Evolutionary conservation across 1,140 invertebrate species (phyloP), one percentile per base, ranked within the genome.

Genomic region (Philopotamus ludificatus): DNA sequence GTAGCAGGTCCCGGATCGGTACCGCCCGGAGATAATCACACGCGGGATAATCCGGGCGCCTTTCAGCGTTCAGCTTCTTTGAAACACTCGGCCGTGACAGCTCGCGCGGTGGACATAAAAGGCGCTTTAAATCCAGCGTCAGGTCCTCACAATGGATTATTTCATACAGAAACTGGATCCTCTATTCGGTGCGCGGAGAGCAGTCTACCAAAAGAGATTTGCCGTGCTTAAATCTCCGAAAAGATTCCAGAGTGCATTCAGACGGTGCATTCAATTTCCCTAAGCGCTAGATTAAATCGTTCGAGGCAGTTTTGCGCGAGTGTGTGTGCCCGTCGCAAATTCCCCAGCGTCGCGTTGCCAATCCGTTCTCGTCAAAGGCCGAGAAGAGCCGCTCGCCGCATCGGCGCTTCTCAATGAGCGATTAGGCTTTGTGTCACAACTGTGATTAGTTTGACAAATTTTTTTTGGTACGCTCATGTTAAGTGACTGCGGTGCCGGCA

Each of bases 161-260:
- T 47, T 20, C 44, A 20, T 47, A 47, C 44, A 47, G 51, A 54
- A 54, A 54, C 22, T 54, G 51, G 51, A 54, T 54, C 23, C 51
- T 3, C n/a, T 3, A 23, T 2, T 25, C 8, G 9, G 15, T 54
- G 18, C 4, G 51, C 9, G 28, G 3, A 21, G 28, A 23, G 51
- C 22, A 54, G 20, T 21, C 23, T 9, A 23, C 49, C 16, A 18
- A 21, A 25, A 54, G 8, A 21, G 51, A 54, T 54, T 54, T 54
- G 51, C 51, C 51, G 22, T 21, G 51, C 22, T 26, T 26, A 54
- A 34, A 54, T 54, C 51, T 25, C 51, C 20, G 25, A 28, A 21
- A 54, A 54, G 51, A 54, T 54, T 9, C 51, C 18, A 18, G 23
- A 54, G 23, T 26, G 51, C 51, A 54, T 54, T 54, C 51, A 54